Conservation (phyloP, 2,888 invertebrate genomes). For the Auanema sp. region DNA sequence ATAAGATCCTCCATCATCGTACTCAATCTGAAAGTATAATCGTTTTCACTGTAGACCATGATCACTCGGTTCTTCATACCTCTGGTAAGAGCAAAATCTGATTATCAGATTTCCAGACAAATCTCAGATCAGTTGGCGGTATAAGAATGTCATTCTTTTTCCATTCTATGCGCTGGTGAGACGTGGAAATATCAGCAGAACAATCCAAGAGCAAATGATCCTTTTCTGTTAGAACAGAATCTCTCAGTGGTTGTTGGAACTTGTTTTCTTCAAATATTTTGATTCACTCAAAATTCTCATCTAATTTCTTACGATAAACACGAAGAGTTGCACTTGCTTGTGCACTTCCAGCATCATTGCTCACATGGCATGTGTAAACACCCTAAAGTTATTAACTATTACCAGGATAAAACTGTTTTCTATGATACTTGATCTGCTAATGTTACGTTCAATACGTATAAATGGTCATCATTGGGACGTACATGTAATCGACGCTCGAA, state of each 20-base stretch:
- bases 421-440: slow-evolving; percentile 23
- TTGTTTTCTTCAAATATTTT: slow-evolving; percentile 18
- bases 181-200: slow-evolving; percentile 23
- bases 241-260: slow-evolving; percentile 15
- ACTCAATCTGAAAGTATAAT: slow-evolving; percentile 8
- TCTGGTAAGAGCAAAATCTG: slow-evolving; percentile 20
- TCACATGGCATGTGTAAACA: slow-evolving; percentile 42
- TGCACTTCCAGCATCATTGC: slow-evolving; percentile 31
- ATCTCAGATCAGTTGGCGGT: not conserved
- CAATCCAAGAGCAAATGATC: slow-evolving; percentile 31
- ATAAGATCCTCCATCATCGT: slow-evolving; percentile 37
- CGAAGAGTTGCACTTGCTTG: slow-evolving; percentile 34
- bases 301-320: slow-evolving; percentile 28
- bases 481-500: slow-evolving; percentile 39
- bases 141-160: slow-evolving; percentile 11
- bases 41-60: not conserved
- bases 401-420: not conserved
- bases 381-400: slow-evolving; percentile 12
- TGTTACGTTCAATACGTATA: slow-evolving; percentile 41
- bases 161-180: slow-evolving; percentile 26
- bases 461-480: slow-evolving; percentile 38
- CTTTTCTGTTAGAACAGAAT: slow-evolving; percentile 21
- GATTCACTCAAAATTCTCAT: not conserved
- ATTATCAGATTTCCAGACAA: slow-evolving; percentile 12
- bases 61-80: slow-evolving; percentile 11